Conservation (phyloP, 2,113 vertebrate species). For the Eurypyga helias region DNA sequence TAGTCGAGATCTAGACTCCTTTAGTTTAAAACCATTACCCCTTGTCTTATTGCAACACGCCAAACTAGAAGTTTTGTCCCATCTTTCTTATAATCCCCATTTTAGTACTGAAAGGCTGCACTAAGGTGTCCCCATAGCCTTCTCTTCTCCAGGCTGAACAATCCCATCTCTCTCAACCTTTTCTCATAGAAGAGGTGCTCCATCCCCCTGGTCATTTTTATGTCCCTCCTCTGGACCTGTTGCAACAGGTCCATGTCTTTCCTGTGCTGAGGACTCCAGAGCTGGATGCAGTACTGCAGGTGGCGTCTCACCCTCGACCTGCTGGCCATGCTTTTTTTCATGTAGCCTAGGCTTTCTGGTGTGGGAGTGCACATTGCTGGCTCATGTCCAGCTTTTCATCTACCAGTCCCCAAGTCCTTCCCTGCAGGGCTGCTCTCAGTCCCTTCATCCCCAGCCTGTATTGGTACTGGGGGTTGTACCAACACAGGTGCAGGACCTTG, state of each 20-base stretch:
- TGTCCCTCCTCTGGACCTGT: not conserved
- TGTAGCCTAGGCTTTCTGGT: not conserved
- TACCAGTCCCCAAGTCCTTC: not conserved
- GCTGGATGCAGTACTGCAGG: not conserved
- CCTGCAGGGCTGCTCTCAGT: not conserved
- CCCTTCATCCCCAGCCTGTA: not conserved
- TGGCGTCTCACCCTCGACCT: not conserved
- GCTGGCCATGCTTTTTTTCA: not conserved
- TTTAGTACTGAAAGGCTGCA: not conserved
- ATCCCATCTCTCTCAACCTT: not conserved
- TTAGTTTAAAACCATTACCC: not conserved
- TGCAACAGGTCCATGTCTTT: not conserved
- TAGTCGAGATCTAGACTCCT: no score
- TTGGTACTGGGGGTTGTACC: not conserved
- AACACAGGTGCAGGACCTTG: not conserved
- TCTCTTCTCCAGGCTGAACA: not conserved
- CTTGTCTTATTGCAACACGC: not conserved
- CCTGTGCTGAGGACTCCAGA: not conserved
- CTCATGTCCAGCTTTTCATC: not conserved
- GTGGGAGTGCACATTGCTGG: not conserved
- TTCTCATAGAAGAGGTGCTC: not conserved
- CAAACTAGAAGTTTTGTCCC: not conserved
- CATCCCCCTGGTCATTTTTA: not conserved
- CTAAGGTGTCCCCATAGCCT: rapidly evolving
- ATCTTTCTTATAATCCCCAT: not conserved